phyloP scores from a whole-genome alignment of 2,113 vertebrate species.

The Pedionomus torquatus region DNA sequence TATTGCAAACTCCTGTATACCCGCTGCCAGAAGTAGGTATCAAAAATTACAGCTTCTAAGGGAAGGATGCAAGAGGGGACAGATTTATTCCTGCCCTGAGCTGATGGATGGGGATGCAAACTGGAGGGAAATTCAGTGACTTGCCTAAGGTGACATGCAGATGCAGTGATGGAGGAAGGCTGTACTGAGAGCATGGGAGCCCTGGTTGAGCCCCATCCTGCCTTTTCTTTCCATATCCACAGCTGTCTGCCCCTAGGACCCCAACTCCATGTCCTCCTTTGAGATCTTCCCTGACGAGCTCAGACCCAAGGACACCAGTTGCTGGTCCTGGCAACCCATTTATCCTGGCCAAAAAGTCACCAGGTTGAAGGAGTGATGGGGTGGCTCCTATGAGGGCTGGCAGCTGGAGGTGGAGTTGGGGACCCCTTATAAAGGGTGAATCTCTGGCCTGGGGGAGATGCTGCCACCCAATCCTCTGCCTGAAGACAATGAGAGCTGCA shows the following conservation, averaged over 20 bases:
- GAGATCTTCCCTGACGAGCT: background rate
- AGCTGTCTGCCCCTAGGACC: background rate
- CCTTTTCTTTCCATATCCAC: background rate
- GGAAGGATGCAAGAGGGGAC: rapidly evolving
- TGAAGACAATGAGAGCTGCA: background rate
- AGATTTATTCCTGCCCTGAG: background rate
- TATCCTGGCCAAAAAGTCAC: background rate
- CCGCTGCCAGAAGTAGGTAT: background rate
- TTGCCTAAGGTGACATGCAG: background rate
- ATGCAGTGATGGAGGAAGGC: background rate
- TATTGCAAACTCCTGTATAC: rapidly evolving
- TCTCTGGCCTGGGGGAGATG: background rate
- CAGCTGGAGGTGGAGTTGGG: background rate
- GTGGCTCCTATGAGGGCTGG: background rate
- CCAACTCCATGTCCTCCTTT: background rate
- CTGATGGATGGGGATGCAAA: background rate
- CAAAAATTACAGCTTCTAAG: background rate
- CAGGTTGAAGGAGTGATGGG: background rate
- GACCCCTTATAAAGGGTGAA: background rate
- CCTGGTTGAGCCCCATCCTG: rapidly evolving
- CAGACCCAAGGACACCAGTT: background rate
- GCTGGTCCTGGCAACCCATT: background rate
- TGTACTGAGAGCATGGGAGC: rapidly evolving
- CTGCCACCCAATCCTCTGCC: background rate
- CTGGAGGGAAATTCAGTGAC: background rate